Conservation (phyloP, 2,888 invertebrate genomes). For the Trissolcus japonicus region DNA sequence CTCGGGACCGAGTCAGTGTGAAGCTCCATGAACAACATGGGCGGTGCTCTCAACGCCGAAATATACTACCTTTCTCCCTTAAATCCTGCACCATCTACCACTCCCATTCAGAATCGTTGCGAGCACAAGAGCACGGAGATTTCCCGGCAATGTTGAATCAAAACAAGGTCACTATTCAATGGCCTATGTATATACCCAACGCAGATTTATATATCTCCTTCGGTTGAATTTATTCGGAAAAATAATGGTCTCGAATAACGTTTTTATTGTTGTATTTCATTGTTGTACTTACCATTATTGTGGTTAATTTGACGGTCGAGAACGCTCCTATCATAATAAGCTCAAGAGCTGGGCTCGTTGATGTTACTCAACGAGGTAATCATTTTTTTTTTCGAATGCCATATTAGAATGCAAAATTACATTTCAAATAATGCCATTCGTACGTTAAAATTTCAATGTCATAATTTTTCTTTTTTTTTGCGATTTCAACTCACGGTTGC, state of each 20-base stretch:
- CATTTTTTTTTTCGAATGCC: slow-evolving; percentile 3
- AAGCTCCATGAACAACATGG: slow-evolving; percentile 72
- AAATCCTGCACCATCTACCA: slow-evolving; percentile 63
- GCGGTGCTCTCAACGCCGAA: slow-evolving; percentile 68
- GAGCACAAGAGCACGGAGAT: slow-evolving; percentile 54
- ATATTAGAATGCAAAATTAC: not conserved
- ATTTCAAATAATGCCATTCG: not conserved
- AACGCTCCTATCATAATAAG: not conserved
- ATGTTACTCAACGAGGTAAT: no score
- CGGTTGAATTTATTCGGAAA: slow-evolving; percentile 21
- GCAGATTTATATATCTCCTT: slow-evolving; percentile 17
- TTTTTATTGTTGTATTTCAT: slow-evolving; percentile 19
- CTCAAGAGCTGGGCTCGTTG: no score
- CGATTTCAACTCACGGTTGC: no score
- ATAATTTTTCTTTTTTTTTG: no score
- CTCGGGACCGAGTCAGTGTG: slow-evolving; percentile 67
- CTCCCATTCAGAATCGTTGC: slow-evolving; percentile 57
- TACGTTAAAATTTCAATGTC: not conserved
- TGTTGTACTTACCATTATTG: slow-evolving; percentile 18
- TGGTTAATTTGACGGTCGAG: slow-evolving; percentile 23
- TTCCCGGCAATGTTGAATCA: slow-evolving; percentile 59
- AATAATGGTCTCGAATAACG: slow-evolving; percentile 32
- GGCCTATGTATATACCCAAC: slow-evolving; percentile 28
- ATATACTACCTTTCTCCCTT: slow-evolving; percentile 71
- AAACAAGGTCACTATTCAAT: slow-evolving; percentile 68